A percentile compares a stretch with the other conserved stretches of the same genome.
These are phyloP conservation scores for Zhuqinia jingwanae DNA, from an alignment of 2,888 invertebrate genomes.

Conservation along the genomic window DNA sequence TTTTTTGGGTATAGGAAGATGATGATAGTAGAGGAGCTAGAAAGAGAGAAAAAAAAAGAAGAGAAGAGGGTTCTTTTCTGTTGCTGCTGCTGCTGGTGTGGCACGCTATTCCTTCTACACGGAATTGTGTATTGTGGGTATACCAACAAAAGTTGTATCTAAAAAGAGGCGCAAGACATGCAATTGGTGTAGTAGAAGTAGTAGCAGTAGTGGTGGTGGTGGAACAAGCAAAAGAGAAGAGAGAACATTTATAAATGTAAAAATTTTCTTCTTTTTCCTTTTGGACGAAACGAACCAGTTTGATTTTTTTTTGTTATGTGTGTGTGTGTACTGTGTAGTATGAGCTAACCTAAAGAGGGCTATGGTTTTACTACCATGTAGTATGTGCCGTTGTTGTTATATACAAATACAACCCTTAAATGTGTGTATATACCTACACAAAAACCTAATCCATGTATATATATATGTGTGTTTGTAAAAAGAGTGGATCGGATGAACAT, in stretches of 20 bases:
- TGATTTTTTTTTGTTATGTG: constrained; percentile 41
- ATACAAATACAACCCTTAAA: neutral
- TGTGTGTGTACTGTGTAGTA: no score
- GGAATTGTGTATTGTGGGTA: neutral
- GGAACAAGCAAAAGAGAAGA: constrained; percentile 24
- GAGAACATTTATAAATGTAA: constrained; percentile 10
- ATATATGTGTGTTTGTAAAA: no score
- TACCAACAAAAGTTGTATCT: constrained; percentile 2
- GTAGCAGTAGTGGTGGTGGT: neutral
- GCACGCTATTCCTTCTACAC: neutral
- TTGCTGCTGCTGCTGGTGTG: neutral
- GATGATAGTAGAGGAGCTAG: neutral
- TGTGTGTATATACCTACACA: neutral
- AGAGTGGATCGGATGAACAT: no score
- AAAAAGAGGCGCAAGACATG: neutral
- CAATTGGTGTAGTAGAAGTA: neutral
- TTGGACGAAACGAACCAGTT: constrained; percentile 44
- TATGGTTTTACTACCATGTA: neutral
- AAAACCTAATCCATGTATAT: neutral
- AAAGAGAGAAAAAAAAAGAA: neutral
- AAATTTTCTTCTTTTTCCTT: constrained; percentile 31
- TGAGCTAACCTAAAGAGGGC: neutral
- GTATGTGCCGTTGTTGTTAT: neutral
- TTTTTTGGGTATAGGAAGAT: no score
- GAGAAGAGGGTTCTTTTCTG: neutral